Base-by-base conservation (phyloP, 2,888 invertebrate species). In the Cartodere bifasciata region DNA sequence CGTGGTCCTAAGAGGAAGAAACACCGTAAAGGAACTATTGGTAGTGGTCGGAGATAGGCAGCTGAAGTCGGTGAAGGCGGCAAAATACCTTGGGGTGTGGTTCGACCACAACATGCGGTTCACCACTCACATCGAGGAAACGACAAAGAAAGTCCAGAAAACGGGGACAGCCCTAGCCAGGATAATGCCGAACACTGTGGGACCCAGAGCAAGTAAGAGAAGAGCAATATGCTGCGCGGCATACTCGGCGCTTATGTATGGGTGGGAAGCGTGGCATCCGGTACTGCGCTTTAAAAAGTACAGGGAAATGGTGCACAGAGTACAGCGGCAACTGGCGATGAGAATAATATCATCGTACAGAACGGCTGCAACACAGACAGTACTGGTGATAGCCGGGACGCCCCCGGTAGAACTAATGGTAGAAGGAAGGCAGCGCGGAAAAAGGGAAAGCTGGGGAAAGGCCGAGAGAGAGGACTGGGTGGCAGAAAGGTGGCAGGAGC, bases 191-290 rank as follows among this genome's bases (percentile, higher is more conserved):
- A 10, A 16, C 6, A 23, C 24, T 23, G 11, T 6, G 11, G 24
- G 24, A 6, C 6, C 9, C 6, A 5, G 11, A 10, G 11, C 24
- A 5, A 23, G 11, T 9, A 23, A 7, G 6, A 6, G 24, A 9
- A 5, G 11, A 6, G 6, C 11, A 5, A n/a, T 27, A 1, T 24
- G 15, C 1, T 13, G 15, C 4, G 22, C 24, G n/a, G 25, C 28
- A n/a, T n/a, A n/a, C 4, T 32, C 35, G 2, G 29, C 28, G 6
- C 4, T 32, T 7, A 5, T 38, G 17, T 35, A 35, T 11, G 38
- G 16, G 2, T 23, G 32, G 3, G 14, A 21, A 14, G 16, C 27
- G 9, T 38, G 32, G 38, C 5, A 13, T 14, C 6, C 7, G 30
- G 31, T 28, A 4, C 13, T 31, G 5, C 9, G 15, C 4, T 20